Evolutionary conservation across 1,140 invertebrate genomes (phyloP).

Genomic region (Trinorchestia longiramus): DNA sequence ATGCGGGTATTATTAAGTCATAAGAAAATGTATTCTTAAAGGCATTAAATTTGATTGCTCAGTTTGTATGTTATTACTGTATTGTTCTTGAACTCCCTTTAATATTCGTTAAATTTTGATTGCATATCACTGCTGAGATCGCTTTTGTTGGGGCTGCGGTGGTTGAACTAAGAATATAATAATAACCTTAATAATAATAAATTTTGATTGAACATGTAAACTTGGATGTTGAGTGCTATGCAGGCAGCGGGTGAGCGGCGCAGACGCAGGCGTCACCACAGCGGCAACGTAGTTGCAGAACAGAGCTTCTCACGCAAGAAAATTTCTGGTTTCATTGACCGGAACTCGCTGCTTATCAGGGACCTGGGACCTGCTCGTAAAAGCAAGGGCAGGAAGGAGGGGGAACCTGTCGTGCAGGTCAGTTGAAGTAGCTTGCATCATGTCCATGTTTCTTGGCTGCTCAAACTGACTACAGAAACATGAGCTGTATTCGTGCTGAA

Average conservation of each 20-base stretch:
- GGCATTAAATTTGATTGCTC: no score
- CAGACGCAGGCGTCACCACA: constrained; percentile 21
- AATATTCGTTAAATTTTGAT: no score
- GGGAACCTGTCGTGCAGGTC: constrained; percentile 32
- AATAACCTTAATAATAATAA: no score
- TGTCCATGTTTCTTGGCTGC: constrained; percentile 75
- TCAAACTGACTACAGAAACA: constrained; percentile 74
- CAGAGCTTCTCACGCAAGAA: background rate
- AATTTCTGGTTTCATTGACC: constrained; percentile 4
- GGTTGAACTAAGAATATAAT: no score
- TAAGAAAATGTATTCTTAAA: no score
- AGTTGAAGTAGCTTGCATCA: constrained; percentile 46
- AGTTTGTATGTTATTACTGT: no score
- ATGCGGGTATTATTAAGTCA: no score
- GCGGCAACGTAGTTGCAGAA: background rate
- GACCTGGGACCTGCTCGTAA: background rate
- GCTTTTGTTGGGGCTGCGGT: no score
- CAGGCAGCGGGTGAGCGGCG: constrained; percentile 8
- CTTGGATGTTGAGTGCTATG: no score
- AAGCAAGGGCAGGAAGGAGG: background rate
- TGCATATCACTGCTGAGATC: no score
- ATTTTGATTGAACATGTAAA: no score
- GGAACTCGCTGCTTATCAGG: constrained; percentile 24
- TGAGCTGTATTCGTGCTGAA: constrained; percentile 67
- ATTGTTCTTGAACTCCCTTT: no score